These are phyloP conservation scores for Listronotus bonariensis DNA, from an alignment of 1,140 invertebrate species.

Conservation along the genomic window DNA sequence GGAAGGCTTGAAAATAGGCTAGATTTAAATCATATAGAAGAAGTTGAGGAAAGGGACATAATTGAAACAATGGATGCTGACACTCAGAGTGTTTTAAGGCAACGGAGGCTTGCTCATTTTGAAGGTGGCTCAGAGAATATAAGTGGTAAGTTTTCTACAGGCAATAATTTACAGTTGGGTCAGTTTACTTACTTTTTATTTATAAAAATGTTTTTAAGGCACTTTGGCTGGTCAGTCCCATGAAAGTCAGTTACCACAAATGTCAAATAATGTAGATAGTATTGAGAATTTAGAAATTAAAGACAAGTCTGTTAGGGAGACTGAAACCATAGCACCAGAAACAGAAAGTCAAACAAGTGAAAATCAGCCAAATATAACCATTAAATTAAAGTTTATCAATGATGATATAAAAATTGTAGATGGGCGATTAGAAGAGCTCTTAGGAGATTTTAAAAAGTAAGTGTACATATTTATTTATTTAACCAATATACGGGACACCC, in stretches of 20 bases:
- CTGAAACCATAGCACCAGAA: too few species aligned
- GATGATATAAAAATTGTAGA: conserved; percentile 82
- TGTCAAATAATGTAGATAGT: too few species aligned
- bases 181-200: too few species aligned
- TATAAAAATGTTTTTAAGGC: too few species aligned
- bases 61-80: conserved; percentile 61
- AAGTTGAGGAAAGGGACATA: conserved; percentile 58
- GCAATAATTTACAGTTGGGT: too few species aligned
- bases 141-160: conserved; percentile 9
- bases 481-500: too few species aligned
- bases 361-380: too few species aligned
- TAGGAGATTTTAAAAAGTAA: conserved; percentile 88
- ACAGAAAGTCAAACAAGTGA: conserved; percentile 61
- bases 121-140: not conserved
- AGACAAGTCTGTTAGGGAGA: conserved; percentile 1
- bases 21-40: conserved; percentile 38
- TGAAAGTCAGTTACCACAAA: too few species aligned
- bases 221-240: too few species aligned
- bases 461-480: too few species aligned
- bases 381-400: conserved; percentile 83
- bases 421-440: conserved; percentile 72
- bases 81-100: conserved; percentile 24
- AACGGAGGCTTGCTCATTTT: conserved; percentile 28
- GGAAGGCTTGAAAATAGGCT: not conserved
- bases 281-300: too few species aligned